phyloP scores from a whole-genome alignment of 2,113 vertebrate species.

The Xenopus tropicalis region UCB_Xtro_10.0 CM004444.2:98937001-98937500 shows the following conservation, averaged over 20 bases:
- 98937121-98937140: slow-evolving; percentile 51
- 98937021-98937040: slow-evolving; percentile 63
- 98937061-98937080: slow-evolving; percentile 47
- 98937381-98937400: slow-evolving; percentile 50
- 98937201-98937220: slow-evolving; percentile 52
- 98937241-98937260: slow-evolving; percentile 64
- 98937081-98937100: slow-evolving; percentile 47
- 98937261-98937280: slow-evolving; percentile 62
- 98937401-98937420: slow-evolving; percentile 26
- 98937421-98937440: not conserved
- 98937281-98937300: slow-evolving; percentile 62
- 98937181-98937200: slow-evolving; percentile 51
- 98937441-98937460: slow-evolving; percentile 1
- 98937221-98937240: slow-evolving; percentile 52
- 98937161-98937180: slow-evolving; percentile 51
- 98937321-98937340: slow-evolving; percentile 61
- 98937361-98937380: slow-evolving; percentile 50
- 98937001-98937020: slow-evolving; percentile 59
- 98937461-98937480: not conserved
- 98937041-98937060: slow-evolving; percentile 59
- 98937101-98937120: slow-evolving; percentile 57
- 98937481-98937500: not conserved
- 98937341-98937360: slow-evolving; percentile 56
- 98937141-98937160: slow-evolving; percentile 43
- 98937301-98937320: slow-evolving; percentile 59